phyloP scores from a whole-genome alignment of 2,888 invertebrate genomes.

The Ommatoiulus sabulosus region DNA sequence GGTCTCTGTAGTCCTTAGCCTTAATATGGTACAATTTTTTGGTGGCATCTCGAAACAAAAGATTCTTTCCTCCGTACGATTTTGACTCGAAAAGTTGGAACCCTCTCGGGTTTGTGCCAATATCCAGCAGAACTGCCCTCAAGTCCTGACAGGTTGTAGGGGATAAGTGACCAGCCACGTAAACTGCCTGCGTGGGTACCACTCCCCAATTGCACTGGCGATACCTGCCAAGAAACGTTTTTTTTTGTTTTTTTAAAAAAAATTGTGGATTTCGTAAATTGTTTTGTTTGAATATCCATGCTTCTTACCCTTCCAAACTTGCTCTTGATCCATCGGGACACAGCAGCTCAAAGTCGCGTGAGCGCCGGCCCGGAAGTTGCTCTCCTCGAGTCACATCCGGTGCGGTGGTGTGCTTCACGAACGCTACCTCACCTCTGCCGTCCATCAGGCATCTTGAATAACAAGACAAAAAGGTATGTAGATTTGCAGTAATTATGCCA shows the following conservation, averaged over 20 bases:
- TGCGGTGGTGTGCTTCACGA: constrained; percentile 84
- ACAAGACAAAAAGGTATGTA: background rate
- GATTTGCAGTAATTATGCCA: no score
- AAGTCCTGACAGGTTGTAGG: background rate
- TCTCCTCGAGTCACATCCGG: constrained; percentile 92
- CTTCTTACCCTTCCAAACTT: constrained; percentile 69
- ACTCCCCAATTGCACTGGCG: constrained; percentile 54
- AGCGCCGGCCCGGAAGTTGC: constrained; percentile 93
- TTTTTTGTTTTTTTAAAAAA: background rate
- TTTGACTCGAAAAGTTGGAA: constrained; percentile 29
- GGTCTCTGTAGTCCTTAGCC: constrained; percentile 8
- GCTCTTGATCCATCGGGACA: constrained; percentile 85
- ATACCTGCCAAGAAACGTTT: background rate
- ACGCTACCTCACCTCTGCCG: constrained; percentile 81
- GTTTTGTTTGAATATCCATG: background rate
- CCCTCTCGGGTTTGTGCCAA: background rate
- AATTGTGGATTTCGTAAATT: background rate
- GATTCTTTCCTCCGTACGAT: constrained; percentile 32
- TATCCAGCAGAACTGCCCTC: constrained; percentile 8
- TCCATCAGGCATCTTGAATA: constrained; percentile 73
- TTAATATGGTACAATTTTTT: constrained; percentile 17
- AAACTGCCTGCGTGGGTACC: constrained; percentile 42
- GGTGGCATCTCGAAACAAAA: constrained; percentile 38
- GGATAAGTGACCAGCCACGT: background rate
- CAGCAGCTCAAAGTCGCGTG: constrained; percentile 91